Base-by-base conservation (phyloP, 2,797 vertebrate genomes). In the Parauchenoglanis ngamensis region DNA sequence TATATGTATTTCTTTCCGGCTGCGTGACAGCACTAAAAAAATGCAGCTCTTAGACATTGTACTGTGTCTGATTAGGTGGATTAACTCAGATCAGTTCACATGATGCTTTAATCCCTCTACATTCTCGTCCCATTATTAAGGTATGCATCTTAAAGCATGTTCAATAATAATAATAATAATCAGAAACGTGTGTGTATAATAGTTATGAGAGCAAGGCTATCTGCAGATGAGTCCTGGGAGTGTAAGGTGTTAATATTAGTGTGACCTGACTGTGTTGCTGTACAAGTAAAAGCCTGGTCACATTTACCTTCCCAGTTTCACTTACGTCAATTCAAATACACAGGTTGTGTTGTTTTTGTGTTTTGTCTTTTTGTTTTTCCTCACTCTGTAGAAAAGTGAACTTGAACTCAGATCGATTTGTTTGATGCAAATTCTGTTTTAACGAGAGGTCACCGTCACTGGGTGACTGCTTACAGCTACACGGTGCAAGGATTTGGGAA, bases 351-450 rank as follows among this genome's bases (percentile, higher is more conserved):
- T 83, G 25, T 25, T 23, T 54, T 68, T 49, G 13, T n/a, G 44
- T 25, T 44, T 40, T 17, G 12, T 46, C 35, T 28, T 52, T 52
- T n/a, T n/a, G 49, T 49, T 49, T n/a, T 5, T 65, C 65, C 13
- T 54, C n/a, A 82, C 44, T 67, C 7, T 7, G 15, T 40, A 61
- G 54, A 56, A 78, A 35, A 35, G 31, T 59, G 31, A 57, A 81
- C 40, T 82, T 65, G 80, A 65, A 65, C 44, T 21, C 2, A 8
- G 15, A 15, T 21, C 67, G 3, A 83, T 83, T 83, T 83, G 81
- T 83, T 68, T 83, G 44, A 68, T 83, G 81, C 63, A 83, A 68
- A 83, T 67, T 23, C 7, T n/a, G 44, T 49, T 23, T 63, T 31
- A 78, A 8, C 40, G 6, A 46, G 31, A 44, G 78, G 28, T 35